A percentile compares a stretch with the other conserved stretches of the same genome.
Evolutionary conservation across 2,113 vertebrate genomes (phyloP).

Genomic region (Brachypodius melanocephalos): DNA sequence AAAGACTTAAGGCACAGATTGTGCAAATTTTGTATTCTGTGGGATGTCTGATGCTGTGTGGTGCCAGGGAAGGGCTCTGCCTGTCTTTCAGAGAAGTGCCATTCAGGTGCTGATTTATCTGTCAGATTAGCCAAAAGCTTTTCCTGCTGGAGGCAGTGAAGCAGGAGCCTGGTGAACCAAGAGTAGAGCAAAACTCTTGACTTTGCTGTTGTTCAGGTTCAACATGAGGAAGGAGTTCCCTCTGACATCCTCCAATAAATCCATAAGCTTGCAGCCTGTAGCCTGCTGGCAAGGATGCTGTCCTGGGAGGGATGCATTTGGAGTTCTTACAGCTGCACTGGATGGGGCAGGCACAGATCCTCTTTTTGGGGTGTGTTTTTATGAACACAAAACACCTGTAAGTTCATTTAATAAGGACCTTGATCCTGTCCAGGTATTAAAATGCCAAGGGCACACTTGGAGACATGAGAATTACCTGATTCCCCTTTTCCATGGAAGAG

Average conservation of each 20-base stretch:
- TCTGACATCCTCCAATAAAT: background rate
- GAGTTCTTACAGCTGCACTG: background rate
- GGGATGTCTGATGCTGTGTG: background rate
- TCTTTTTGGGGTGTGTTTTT: background rate
- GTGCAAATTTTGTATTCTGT: background rate
- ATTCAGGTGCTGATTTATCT: background rate
- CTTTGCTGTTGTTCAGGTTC: background rate
- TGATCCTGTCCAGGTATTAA: background rate
- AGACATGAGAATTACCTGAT: background rate
- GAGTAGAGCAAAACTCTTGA: background rate
- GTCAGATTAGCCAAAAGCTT: background rate
- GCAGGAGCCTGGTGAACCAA: background rate
- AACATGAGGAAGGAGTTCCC: background rate
- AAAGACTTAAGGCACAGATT: background rate
- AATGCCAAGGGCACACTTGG: background rate
- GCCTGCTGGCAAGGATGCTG: background rate
- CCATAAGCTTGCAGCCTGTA: background rate
- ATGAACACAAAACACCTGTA: background rate
- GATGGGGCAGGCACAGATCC: accelerated
- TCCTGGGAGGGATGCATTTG: background rate
- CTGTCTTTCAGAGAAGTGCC: background rate
- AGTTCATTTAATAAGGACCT: background rate
- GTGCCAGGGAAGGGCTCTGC: background rate
- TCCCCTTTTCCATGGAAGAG: background rate
- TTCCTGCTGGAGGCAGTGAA: background rate